These are phyloP conservation scores for Spermophilus dauricus DNA, from an alignment of 2,113 vertebrate species.

Conservation along the genomic window DNA sequence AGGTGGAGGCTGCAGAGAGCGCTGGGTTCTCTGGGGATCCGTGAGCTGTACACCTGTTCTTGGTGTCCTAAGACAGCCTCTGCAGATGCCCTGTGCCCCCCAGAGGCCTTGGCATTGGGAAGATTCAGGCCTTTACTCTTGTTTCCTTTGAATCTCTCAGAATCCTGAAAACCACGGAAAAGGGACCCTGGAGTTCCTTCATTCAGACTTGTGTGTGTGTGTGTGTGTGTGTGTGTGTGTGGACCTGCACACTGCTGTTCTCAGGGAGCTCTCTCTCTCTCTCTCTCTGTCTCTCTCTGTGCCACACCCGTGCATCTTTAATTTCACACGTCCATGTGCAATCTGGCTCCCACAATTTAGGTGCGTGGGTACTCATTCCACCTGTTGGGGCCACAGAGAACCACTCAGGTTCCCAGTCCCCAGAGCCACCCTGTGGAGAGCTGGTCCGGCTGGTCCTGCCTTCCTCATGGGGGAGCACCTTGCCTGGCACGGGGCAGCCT, in stretches of 20 bases:
- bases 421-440: not conserved
- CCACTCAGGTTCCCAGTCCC: not conserved
- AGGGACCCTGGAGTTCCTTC: not conserved
- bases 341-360: not conserved
- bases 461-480: not conserved
- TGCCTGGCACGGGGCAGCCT: not conserved
- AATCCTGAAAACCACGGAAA: not conserved
- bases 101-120: not conserved
- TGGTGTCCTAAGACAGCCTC: not conserved
- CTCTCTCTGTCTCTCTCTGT: no score
- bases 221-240: not conserved
- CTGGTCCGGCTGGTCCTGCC: not conserved
- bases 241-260: not conserved
- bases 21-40: not conserved
- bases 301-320: not conserved
- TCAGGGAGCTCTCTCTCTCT: not conserved
- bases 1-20: not conserved
- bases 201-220: not conserved
- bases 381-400: not conserved
- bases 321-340: not conserved
- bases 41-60: not conserved
- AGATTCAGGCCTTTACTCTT: not conserved
- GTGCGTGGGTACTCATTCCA: not conserved
- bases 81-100: not conserved
- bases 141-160: conserved; percentile 6